These are phyloP conservation scores for Leistus spinibarbis DNA, from an alignment of 2,888 invertebrate genomes.

Conservation along the genomic window DNA sequence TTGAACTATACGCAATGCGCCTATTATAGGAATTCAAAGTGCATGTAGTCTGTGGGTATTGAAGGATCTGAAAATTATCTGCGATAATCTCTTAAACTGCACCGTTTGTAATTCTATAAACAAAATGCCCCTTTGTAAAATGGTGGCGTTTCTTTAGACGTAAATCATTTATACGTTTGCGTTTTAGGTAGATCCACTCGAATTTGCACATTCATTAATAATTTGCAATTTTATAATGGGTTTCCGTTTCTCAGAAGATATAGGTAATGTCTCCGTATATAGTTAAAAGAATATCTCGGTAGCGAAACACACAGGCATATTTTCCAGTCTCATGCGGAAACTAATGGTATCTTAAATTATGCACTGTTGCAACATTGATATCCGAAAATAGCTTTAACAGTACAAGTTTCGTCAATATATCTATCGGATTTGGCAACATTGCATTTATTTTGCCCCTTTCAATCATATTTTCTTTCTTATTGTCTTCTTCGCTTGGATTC, in stretches of 20 bases:
- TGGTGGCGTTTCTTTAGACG: neutral
- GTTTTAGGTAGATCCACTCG: neutral
- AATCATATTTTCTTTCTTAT: neutral
- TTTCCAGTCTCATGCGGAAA: neutral
- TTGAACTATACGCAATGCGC: too few species aligned
- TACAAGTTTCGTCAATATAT: neutral
- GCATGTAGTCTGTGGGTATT: too few species aligned
- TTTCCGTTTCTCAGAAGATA: neutral
- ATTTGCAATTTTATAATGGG: neutral
- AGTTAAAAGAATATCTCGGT: neutral
- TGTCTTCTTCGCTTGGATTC: neutral
- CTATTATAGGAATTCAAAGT: too few species aligned
- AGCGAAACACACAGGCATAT: neutral
- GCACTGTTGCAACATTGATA: neutral
- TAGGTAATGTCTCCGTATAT: neutral
- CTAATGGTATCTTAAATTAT: neutral
- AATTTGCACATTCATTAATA: neutral
- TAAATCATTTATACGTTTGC: neutral
- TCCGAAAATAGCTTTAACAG: neutral
- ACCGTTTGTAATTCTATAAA: neutral
- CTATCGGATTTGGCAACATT: neutral
- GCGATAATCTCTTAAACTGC: neutral
- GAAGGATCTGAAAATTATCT: neutral
- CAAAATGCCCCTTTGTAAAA: neutral
- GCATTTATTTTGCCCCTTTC: neutral